These are phyloP conservation scores for Myripristis murdjan DNA, from an alignment of 2,797 vertebrate species.

Conservation along the genomic window DNA sequence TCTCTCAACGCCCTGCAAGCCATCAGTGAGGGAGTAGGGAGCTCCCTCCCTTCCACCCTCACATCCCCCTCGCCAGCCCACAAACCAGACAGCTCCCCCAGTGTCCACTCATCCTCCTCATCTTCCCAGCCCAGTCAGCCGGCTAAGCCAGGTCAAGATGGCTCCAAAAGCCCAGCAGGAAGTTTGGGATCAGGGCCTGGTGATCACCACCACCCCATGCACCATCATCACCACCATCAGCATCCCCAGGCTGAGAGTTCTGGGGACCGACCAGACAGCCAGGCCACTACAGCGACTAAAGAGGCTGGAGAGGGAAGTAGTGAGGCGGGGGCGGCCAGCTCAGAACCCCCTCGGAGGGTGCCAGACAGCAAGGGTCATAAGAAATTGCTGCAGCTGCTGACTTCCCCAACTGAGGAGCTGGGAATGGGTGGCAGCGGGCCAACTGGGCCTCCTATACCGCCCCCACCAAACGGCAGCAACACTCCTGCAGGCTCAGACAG, in stretches of 20 bases:
- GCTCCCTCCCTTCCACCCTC: constrained; percentile 92
- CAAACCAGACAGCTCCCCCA: constrained; percentile 93
- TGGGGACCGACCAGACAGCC: constrained; percentile 91
- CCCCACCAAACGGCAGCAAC: constrained; percentile 85
- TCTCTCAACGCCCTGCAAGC: constrained; percentile 98
- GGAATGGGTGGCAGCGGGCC: constrained; percentile 71
- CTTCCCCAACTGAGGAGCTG: constrained; percentile 93
- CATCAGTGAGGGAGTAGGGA: constrained; percentile 98
- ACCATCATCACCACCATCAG: constrained; percentile 79
- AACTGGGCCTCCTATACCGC: constrained; percentile 83
- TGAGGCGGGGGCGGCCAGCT: constrained; percentile 82
- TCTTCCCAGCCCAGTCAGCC: constrained; percentile 79
- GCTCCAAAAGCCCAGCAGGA: constrained; percentile 92
- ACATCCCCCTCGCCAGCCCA: constrained; percentile 91
- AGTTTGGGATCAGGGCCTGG: constrained; percentile 84
- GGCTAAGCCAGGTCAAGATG: constrained; percentile 78
- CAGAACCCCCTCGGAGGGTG: constrained; percentile 85
- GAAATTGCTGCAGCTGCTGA: constrained; percentile 97
- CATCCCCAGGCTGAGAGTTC: constrained; percentile 86
- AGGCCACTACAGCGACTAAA: constrained; percentile 73
- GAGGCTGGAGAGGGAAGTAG: constrained; percentile 82
- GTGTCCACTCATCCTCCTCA: constrained; percentile 91
- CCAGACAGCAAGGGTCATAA: constrained; percentile 93
- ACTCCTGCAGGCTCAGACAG: constrained; percentile 87
- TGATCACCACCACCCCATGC: constrained; percentile 78